phyloP scores from a whole-genome alignment of 2,113 vertebrate genomes.

The Periophthalmus modestus region DNA sequence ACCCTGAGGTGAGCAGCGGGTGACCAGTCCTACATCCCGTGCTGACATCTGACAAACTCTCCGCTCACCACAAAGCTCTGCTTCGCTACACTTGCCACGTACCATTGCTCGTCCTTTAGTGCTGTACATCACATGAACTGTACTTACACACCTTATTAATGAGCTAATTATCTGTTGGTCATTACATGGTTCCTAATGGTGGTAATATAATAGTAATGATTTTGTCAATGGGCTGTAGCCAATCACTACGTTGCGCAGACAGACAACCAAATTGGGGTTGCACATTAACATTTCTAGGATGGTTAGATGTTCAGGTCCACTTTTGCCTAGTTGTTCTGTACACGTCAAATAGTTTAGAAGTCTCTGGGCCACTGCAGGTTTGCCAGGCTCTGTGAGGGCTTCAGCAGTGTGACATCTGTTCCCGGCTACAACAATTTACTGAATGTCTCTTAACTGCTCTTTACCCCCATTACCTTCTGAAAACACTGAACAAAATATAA shows the following conservation, averaged over 20 bases:
- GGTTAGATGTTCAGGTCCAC: too few relatives aligned
- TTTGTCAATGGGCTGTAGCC: not conserved
- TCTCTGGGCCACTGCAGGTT: too few relatives aligned
- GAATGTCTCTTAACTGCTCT: too few relatives aligned
- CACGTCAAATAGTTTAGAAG: too few relatives aligned
- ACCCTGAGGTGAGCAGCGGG: constrained; percentile 63
- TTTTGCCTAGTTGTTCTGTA: too few relatives aligned
- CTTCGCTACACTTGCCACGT: constrained; percentile 11
- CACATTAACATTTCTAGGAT: too few relatives aligned
- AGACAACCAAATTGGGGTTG: not conserved
- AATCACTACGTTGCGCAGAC: not conserved
- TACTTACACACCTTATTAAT: not conserved
- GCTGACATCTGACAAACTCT: constrained; percentile 63
- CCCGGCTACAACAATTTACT: too few relatives aligned
- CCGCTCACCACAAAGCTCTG: constrained; percentile 36
- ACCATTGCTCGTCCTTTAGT: constrained; percentile 1
- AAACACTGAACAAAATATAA: too few relatives aligned
- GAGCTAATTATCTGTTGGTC: constrained; percentile 2
- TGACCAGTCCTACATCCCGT: constrained; percentile 61
- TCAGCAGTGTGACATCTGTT: too few relatives aligned
- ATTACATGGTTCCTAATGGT: constrained; percentile 7
- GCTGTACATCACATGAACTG: not conserved
- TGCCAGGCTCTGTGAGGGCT: too few relatives aligned
- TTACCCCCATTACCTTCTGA: too few relatives aligned
- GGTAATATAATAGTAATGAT: not conserved